Conservation (phyloP, 2,888 invertebrate species). For the Rhagophthalmus giganteus region DNA sequence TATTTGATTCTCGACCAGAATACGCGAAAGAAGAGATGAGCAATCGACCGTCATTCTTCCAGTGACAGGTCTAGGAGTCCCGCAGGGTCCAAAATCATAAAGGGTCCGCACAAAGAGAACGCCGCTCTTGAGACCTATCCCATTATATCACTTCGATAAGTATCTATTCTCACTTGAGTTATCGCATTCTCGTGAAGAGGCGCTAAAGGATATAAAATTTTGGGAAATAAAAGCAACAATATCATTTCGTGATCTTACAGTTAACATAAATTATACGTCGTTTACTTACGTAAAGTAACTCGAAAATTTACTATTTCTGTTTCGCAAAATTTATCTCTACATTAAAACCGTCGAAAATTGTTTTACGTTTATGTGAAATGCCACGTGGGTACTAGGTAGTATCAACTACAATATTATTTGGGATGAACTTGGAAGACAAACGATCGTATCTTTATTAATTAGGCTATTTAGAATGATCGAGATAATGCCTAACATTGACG, state of each 20-base stretch:
- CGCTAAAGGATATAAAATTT: conserved; percentile 21
- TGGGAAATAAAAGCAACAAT: conserved; percentile 16
- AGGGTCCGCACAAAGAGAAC: conserved; percentile 31
- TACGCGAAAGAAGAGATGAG: conserved; percentile 26
- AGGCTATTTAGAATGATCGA: not conserved
- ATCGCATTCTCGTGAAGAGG: conserved; percentile 26
- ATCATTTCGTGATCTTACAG: not conserved
- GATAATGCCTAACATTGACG: not conserved
- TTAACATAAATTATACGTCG: not conserved
- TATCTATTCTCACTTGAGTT: conserved; percentile 32
- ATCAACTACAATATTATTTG: not conserved
- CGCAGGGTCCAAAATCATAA: conserved; percentile 30
- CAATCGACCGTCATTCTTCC: conserved; percentile 30
- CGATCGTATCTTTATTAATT: not conserved
- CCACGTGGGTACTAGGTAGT: too few species aligned
- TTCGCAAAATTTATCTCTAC: not conserved
- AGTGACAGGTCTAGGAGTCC: conserved; percentile 31
- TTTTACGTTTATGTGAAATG: not conserved
- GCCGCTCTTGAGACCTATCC: conserved; percentile 32
- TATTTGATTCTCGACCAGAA: conserved; percentile 26
- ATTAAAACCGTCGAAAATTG: not conserved
- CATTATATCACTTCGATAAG: conserved; percentile 32
- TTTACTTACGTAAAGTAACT: not conserved
- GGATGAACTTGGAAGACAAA: not conserved
- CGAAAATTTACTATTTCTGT: not conserved